These are phyloP conservation scores for Crocallis elinguaria DNA, from an alignment of 2,888 invertebrate genomes.

Conservation along the genomic window DNA sequence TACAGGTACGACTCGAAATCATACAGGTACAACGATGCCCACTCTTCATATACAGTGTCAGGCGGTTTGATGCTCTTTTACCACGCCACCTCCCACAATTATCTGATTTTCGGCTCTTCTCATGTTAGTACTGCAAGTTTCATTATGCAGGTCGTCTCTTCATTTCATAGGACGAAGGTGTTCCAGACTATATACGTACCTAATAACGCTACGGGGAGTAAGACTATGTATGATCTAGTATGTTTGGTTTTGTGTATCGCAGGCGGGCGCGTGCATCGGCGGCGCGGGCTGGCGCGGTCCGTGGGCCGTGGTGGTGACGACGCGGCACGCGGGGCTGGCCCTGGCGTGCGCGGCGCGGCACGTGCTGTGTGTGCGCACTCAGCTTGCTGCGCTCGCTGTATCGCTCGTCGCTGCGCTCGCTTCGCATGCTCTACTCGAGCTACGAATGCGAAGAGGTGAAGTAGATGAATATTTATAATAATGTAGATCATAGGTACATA, in stretches of 20 bases:
- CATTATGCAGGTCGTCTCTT: too few species aligned
- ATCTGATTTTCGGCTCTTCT: too few species aligned
- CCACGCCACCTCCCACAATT: too few species aligned
- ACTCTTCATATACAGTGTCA: too few species aligned
- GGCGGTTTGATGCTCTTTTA: too few species aligned
- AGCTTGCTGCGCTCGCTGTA: constrained; percentile 70
- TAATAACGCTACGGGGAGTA: background rate
- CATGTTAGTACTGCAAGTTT: too few species aligned
- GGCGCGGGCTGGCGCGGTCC: constrained; percentile 84
- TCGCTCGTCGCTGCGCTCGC: constrained; percentile 72
- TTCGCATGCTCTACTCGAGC: constrained; percentile 66
- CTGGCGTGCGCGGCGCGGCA: constrained; percentile 87
- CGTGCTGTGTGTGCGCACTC: constrained; percentile 83
- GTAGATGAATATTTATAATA: too few species aligned
- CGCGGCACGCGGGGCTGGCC: constrained; percentile 83
- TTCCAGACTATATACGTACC: constrained; percentile 12
- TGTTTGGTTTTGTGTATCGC: background rate
- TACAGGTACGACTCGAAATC: constrained; percentile 69
- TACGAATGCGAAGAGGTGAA: constrained; percentile 57
- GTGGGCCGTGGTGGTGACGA: constrained; percentile 79
- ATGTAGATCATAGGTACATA: too few species aligned
- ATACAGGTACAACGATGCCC: too few species aligned
- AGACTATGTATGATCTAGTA: too few species aligned
- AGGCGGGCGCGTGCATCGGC: constrained; percentile 73
- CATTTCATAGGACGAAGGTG: too few species aligned